Conservation (phyloP, 2,888 invertebrate genomes). For the Philaethria dido region DNA sequence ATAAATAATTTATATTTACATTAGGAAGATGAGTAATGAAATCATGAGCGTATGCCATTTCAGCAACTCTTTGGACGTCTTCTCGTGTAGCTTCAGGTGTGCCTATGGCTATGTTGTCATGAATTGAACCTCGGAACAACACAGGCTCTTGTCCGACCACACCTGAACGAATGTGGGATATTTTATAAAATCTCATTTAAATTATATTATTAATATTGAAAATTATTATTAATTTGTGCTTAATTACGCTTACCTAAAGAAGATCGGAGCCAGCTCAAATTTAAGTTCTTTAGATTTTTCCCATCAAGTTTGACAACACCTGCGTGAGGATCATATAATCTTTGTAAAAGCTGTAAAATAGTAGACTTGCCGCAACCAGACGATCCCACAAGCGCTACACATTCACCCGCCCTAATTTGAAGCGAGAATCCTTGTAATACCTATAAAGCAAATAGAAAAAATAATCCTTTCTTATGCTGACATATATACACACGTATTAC, state of each 20-base stretch:
- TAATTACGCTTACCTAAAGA: conserved; percentile 83
- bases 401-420: conserved; percentile 86
- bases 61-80: conserved; percentile 88
- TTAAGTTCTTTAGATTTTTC: conserved; percentile 86
- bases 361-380: conserved; percentile 94
- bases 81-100: conserved; percentile 85
- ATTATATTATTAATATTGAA: not conserved
- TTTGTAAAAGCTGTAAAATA: conserved; percentile 88
- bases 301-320: conserved; percentile 86
- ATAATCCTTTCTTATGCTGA: too few relatives aligned
- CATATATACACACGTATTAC: too few relatives aligned
- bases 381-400: conserved; percentile 88
- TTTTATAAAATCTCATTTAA: not conserved
- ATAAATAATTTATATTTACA: conserved; percentile 65
- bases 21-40: conserved; percentile 89
- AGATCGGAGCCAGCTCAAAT: conserved; percentile 89
- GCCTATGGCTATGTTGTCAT: conserved; percentile 89
- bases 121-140: conserved; percentile 91
- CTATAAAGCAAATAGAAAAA: conserved; percentile 59
- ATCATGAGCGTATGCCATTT: conserved; percentile 89
- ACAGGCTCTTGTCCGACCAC: conserved; percentile 95
- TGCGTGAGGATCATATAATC: conserved; percentile 87
- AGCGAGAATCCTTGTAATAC: conserved; percentile 88
- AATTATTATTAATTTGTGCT: not conserved
- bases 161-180: conserved; percentile 60